A percentile compares a stretch with the other conserved stretches of the same genome.
Evolutionary conservation across 2,797 vertebrate genomes (phyloP).

Genomic region (Aphelocoma californica): DNA sequence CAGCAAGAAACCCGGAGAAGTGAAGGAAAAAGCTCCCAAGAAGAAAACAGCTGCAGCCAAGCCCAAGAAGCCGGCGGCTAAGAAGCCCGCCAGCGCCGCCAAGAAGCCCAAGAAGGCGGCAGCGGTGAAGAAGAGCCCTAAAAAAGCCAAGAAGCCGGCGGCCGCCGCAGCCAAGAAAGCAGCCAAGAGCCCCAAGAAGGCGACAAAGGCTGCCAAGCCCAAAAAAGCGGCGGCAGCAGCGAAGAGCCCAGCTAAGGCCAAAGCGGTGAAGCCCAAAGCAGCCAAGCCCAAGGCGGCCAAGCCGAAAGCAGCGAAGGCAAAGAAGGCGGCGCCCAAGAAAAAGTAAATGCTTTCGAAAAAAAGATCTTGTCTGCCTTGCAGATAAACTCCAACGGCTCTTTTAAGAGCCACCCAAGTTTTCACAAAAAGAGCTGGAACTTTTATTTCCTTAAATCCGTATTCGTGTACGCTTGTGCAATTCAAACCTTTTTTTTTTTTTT

Average conservation of each 20-base stretch:
- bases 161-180: accelerated
- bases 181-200: neutral
- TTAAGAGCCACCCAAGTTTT: conserved; percentile 40
- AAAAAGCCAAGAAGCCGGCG: neutral
- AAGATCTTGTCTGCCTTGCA: accelerated
- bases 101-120: conserved; percentile 40
- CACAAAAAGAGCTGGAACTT: neutral
- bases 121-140: neutral
- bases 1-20: conserved; percentile 62
- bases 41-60: neutral
- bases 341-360: neutral
- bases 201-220: neutral
- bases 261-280: neutral
- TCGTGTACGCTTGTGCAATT: accelerated
- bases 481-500: accelerated
- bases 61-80: neutral
- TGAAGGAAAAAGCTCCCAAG: neutral
- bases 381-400: conserved; percentile 57
- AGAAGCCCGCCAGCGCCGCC: neutral
- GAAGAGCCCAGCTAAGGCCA: conserved; percentile 68
- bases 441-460: accelerated
- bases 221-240: conserved; percentile 33
- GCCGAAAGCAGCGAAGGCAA: neutral
- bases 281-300: neutral
- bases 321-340: neutral